Base-by-base conservation (phyloP, 2,797 vertebrate genomes). In the Miichthys miiuy region DNA sequence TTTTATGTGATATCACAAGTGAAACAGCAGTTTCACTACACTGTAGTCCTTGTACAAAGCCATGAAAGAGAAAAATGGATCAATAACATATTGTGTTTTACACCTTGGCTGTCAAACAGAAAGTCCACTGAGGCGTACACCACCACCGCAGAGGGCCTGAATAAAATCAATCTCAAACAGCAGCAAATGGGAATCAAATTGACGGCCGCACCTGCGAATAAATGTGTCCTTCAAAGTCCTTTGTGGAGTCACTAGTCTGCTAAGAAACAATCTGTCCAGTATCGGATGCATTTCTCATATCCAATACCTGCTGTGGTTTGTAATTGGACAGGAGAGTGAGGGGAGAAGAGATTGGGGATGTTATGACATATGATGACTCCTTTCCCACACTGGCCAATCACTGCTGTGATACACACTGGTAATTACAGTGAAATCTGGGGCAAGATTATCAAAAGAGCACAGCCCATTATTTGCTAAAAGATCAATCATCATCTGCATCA, bases 81-180 rank as follows among this genome's bases (percentile, higher is more conserved):
- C 85, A 75, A 84, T 88, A 67, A 41, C 14, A 72, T 83, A 52
- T 66, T 72, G 4, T 69, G 77, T 77, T 80, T 86, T 67, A 90
- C 71, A 80, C 72, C 46, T 77, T 62, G 30, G 47, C 25, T 21
- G 57, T 75, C 57, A 79, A 20, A 71, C 3, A n/a, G 50, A 69
- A 62, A 66, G 75, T 44, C 77, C 60, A 71, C 82, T 38, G 75
- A 80, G 66, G 64, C 18, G 1, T 46, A 23, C 10, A 21, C 48
- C 48, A 20, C 63, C 46, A 23, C 21, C 21, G n/a, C 52, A 0
- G 2, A 79, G 54, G 6, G 46, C 30, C 57, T 42, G 64, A 75
- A 70, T 77, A 68, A 85, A 84, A 91, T 88, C 87, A 71, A 89
- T 88, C 63, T 77, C 48, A 54, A 79, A 82, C 83, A 71, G 80